These are phyloP conservation scores for Heliornis fulica DNA, from an alignment of 2,113 vertebrate genomes.

Conservation along the genomic window DNA sequence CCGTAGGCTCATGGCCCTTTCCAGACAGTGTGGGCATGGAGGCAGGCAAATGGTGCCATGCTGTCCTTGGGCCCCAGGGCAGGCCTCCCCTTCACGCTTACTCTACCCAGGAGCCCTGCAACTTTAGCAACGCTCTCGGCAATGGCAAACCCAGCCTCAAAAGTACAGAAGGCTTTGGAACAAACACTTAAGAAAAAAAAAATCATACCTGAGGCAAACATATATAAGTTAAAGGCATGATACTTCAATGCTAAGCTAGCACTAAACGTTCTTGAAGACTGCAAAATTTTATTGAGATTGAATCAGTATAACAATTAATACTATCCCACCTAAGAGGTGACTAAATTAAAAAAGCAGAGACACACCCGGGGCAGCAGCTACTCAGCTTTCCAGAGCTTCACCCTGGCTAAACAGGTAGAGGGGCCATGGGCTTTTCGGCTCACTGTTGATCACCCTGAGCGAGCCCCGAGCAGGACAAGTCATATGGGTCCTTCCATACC, in stretches of 20 bases:
- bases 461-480: not conserved
- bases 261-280: not conserved
- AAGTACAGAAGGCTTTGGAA: not conserved
- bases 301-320: not conserved
- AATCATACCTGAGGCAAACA: not conserved
- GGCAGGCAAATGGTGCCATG: accelerated
- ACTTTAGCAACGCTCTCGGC: not conserved
- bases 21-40: accelerated
- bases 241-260: not conserved
- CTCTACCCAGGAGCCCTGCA: not conserved
- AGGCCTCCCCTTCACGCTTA: too few relatives aligned
- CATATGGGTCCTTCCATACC: not conserved
- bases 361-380: not conserved
- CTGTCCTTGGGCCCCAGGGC: not conserved
- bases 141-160: not conserved
- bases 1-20: accelerated
- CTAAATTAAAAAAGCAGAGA: not conserved
- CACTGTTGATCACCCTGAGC: not conserved
- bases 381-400: accelerated
- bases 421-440: not conserved
- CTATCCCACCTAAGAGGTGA: not conserved
- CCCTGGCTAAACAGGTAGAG: not conserved
- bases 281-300: not conserved
- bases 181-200: not conserved
- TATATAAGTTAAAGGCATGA: not conserved